Conservation (phyloP, 2,113 vertebrate genomes). For the Felis catus region F.catus_Fca126_mat1.0 CM031415.1:78677501-78678000, state of each 20-base stretch:
- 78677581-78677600: background rate
- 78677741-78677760: background rate
- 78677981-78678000: background rate
- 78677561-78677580: too few species aligned
- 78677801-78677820: background rate
- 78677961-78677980: background rate
- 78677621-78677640: background rate
- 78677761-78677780: background rate
- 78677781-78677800: background rate
- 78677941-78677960: background rate
- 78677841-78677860: background rate
- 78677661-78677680: background rate
- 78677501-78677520: too few species aligned
- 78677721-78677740: background rate
- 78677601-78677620: background rate
- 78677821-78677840: background rate
- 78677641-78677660: background rate
- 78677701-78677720: background rate
- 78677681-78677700: background rate
- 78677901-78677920: background rate
- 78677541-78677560: too few species aligned
- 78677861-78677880: background rate
- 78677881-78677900: background rate
- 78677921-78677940: background rate
- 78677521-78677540: too few species aligned